These are phyloP conservation scores for Xylocampa areola DNA, from an alignment of 2,888 invertebrate genomes.

Conservation along the genomic window DNA sequence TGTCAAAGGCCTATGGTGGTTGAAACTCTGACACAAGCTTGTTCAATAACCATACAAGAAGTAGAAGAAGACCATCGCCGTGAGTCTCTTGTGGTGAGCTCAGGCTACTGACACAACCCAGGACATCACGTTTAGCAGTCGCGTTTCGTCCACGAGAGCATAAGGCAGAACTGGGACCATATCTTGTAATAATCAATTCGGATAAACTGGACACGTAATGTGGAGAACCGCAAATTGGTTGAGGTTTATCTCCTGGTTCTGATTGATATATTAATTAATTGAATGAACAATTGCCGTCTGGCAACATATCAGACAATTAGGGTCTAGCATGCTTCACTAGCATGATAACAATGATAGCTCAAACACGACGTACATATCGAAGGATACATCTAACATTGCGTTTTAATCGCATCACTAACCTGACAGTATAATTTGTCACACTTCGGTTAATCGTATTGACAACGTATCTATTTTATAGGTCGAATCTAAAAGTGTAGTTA, in stretches of 20 bases:
- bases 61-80: too few relatives aligned
- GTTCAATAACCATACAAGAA: too few relatives aligned
- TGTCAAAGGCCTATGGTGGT: too few relatives aligned
- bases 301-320: constrained; percentile 18
- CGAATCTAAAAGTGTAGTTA: too few relatives aligned
- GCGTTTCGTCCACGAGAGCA: too few relatives aligned
- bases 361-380: constrained; percentile 1
- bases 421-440: constrained; percentile 17
- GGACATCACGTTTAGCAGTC: too few relatives aligned
- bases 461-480: too few relatives aligned
- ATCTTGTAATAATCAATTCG: constrained; percentile 15
- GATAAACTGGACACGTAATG: not conserved
- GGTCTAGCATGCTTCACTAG: constrained; percentile 12
- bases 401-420: constrained; percentile 30
- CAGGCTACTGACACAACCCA: too few relatives aligned
- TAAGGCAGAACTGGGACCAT: too few relatives aligned
- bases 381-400: constrained; percentile 8
- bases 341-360: constrained; percentile 8
- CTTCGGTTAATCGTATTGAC: constrained; percentile 3
- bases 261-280: constrained; percentile 29
- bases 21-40: too few relatives aligned
- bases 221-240: constrained; percentile 19
- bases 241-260: constrained; percentile 14
- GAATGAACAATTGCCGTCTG: constrained; percentile 14
- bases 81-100: too few relatives aligned